Evolutionary conservation across 1,140 invertebrate genomes (phyloP), one percentile per base, ranked within the genome.

Genomic region (Papilio machaon): DNA sequence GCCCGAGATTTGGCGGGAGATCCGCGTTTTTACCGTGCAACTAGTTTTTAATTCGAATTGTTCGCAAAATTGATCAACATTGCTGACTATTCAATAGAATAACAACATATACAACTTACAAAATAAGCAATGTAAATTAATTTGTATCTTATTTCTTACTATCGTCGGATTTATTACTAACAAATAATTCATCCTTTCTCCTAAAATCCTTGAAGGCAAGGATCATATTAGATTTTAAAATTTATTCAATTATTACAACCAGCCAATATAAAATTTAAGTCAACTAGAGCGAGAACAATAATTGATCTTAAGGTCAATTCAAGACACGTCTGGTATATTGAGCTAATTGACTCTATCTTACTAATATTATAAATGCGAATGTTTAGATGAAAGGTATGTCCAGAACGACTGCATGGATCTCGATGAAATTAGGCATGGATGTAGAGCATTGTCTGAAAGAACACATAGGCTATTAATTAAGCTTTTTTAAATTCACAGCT

Each of bases 1-100:
- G 74, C 74, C 64, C 52, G 83, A 83, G 81, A 85, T 91, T 92
- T 91, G 90, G 90, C 89, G 90, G 89, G 89, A 91, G 89, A 86
- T 86, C 77, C 54, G 77, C 77, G 58, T 64, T 79, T 79, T 79
- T 79, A 78, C 49, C 58, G 30, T 9, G 15, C 52, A 35, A 54
- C 30, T n/a, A 15, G 47, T 35, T 70, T 70, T 58, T 58, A 54
- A 54, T 47, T 30, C 23, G 47, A 76, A 54, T 15, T 54, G 23
- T 76, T 76, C 46, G 47, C 74, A 23, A 47, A 23, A 76, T 52
- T 15, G 11, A 76, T 15, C 1, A 76, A 76, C 47, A 76, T 76
- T 15, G 74, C 74, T 47, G 74, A 2, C 47, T 76, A 9, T 4
- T 17, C 52, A 76, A n/a, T n/a, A 54, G 47, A 52, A 11, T n/a